A percentile compares a stretch with the other conserved stretches of the same genome.
Evolutionary conservation across 2,888 invertebrate species (phyloP).

Genomic region (Marronus borbonicus): DNA sequence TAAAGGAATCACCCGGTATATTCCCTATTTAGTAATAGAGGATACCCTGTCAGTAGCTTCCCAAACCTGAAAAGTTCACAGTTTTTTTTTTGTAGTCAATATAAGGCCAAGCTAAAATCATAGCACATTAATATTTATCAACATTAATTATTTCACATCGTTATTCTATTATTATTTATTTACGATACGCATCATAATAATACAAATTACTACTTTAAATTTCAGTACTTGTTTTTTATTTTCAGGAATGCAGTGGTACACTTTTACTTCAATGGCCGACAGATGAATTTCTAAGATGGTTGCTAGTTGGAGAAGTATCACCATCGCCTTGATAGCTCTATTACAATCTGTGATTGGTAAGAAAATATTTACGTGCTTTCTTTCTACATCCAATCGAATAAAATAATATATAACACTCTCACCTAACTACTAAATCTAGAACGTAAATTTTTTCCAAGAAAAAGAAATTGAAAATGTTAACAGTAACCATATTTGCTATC

Average conservation of each 20-base stretch:
- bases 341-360: slow-evolving; percentile 33
- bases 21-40: too few relatives aligned
- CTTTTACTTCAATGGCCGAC: slow-evolving; percentile 30
- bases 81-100: too few relatives aligned
- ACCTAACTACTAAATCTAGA: slow-evolving; percentile 18
- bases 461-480: slow-evolving; percentile 17
- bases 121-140: too few relatives aligned
- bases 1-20: too few relatives aligned
- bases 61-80: too few relatives aligned
- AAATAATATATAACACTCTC: slow-evolving; percentile 9
- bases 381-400: not conserved
- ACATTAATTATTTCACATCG: too few relatives aligned
- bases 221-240: slow-evolving; percentile 10
- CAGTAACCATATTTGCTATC: slow-evolving; percentile 1
- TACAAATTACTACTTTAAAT: not conserved
- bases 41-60: too few relatives aligned
- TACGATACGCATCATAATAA: too few relatives aligned
- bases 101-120: too few relatives aligned
- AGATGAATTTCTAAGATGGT: slow-evolving; percentile 39
- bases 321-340: not conserved
- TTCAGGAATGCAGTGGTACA: slow-evolving; percentile 37
- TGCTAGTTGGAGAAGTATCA: slow-evolving; percentile 14
- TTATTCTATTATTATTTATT: too few relatives aligned
- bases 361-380: slow-evolving; percentile 15
- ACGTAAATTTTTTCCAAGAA: slow-evolving; percentile 1